Evolutionary conservation across 2,888 invertebrate genomes (phyloP).

Genomic region (Calameuta filiformis): DNA sequence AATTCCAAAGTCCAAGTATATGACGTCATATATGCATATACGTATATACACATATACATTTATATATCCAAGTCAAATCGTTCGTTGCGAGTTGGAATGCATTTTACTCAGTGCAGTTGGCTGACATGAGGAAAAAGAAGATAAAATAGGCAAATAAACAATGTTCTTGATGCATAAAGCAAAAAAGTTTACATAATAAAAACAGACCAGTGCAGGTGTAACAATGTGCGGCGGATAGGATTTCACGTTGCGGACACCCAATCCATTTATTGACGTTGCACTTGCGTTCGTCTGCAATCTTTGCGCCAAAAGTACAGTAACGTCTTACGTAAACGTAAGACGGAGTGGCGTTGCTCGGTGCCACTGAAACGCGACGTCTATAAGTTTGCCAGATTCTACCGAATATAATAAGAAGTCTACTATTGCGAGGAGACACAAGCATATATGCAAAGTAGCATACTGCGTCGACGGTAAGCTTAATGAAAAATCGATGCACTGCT

Average conservation of each 20-base stretch:
- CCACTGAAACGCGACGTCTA: neutral
- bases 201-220: neutral
- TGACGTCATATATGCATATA: neutral
- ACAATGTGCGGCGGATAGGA: neutral
- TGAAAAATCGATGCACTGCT: slow-evolving; percentile 49
- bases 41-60: neutral
- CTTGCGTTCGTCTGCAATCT: neutral
- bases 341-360: neutral
- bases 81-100: neutral
- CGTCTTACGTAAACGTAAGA: neutral
- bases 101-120: neutral
- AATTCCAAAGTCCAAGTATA: neutral
- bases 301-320: neutral
- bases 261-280: neutral
- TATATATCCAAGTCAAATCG: neutral
- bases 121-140: neutral
- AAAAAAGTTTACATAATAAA: neutral
- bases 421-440: slow-evolving; percentile 19
- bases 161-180: neutral
- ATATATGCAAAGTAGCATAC: slow-evolving; percentile 33
- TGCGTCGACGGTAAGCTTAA: slow-evolving; percentile 36
- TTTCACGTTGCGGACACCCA: neutral
- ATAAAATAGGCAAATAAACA: neutral
- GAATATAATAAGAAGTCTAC: neutral
- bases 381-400: neutral